A percentile compares a stretch with the other conserved stretches of the same genome.
Evolutionary conservation across 2,797 vertebrate species (phyloP).

Genomic region (Propithecus perrieri): DNA sequence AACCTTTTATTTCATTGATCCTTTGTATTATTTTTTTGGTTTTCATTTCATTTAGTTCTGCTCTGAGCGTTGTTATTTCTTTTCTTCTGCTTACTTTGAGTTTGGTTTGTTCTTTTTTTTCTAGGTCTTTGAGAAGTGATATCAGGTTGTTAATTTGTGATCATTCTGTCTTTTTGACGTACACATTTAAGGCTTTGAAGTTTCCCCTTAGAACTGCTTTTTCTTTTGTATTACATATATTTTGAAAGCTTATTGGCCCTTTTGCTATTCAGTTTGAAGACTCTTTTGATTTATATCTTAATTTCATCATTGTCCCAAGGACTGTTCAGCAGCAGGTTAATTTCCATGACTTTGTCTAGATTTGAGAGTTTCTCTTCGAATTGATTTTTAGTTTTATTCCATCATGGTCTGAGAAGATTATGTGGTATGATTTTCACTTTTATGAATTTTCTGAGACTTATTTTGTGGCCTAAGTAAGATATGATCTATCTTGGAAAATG

Average conservation of each 20-base stretch:
- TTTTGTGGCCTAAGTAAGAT: not conserved
- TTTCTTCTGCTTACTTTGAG: not conserved
- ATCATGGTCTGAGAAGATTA: not conserved
- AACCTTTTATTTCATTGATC: not conserved
- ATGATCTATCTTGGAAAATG: not conserved
- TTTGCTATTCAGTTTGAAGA: no score
- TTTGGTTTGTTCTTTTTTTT: not conserved
- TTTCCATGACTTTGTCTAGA: not conserved
- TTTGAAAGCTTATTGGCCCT: no score
- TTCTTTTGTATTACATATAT: no score
- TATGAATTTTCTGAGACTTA: not conserved
- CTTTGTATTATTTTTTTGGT: not conserved
- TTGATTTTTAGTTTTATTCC: not conserved
- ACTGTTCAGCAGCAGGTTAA: not conserved
- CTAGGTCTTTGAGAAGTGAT: not conserved
- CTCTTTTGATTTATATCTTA: no score
- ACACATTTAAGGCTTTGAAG: no score
- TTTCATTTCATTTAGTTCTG: not conserved
- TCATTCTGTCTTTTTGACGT: not conserved
- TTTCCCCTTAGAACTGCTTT: no score
- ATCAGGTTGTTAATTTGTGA: not conserved
- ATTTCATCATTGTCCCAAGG: no score
- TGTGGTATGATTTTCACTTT: not conserved
- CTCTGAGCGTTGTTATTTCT: not conserved
- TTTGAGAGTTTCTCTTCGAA: not conserved